Evolutionary conservation across 2,888 invertebrate genomes (phyloP).

Genomic region (Drosophila diplacantha): DNA sequence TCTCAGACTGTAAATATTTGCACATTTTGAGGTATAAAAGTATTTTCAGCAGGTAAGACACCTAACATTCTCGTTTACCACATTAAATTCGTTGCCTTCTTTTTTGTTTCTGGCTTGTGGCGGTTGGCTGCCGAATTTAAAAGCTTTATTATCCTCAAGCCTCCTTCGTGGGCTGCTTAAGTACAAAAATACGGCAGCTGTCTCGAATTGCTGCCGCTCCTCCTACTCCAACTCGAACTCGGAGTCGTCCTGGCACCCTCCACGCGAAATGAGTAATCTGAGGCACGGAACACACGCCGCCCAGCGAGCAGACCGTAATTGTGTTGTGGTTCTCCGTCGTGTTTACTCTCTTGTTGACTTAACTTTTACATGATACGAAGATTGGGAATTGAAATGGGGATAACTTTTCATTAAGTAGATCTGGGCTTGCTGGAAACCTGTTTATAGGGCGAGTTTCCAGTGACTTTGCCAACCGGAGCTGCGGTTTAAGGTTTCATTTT

Average conservation of each 20-base stretch:
- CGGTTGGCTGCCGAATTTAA: conserved; percentile 12
- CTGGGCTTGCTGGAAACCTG: neutral
- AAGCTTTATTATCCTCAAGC: conserved; percentile 25
- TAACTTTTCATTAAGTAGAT: conserved; percentile 5
- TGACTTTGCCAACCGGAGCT: neutral
- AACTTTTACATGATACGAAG: conserved; percentile 4
- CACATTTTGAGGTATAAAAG: neutral
- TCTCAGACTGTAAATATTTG: neutral
- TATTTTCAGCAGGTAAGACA: neutral
- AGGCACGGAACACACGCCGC: conserved; percentile 11
- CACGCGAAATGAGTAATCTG: conserved; percentile 27
- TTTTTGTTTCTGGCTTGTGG: conserved; percentile 2
- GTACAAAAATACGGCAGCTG: conserved; percentile 22
- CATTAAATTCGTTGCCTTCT: conserved; percentile 11
- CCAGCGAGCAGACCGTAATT: conserved; percentile 21
- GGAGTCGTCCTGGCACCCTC: conserved; percentile 9
- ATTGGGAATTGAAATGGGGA: conserved; percentile 7
- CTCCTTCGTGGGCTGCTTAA: neutral
- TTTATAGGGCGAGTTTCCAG: neutral
- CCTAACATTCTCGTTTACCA: conserved; percentile 7
- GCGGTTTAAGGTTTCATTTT: conserved; percentile 1
- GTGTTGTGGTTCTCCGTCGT: conserved; percentile 22
- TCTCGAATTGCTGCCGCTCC: conserved; percentile 15
- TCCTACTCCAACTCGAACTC: neutral
- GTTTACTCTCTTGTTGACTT: conserved; percentile 28